These are phyloP conservation scores for Cladopsammia gracilis DNA, from an alignment of 64 coral and sea anemone species.

Conservation along the genomic window DNA sequence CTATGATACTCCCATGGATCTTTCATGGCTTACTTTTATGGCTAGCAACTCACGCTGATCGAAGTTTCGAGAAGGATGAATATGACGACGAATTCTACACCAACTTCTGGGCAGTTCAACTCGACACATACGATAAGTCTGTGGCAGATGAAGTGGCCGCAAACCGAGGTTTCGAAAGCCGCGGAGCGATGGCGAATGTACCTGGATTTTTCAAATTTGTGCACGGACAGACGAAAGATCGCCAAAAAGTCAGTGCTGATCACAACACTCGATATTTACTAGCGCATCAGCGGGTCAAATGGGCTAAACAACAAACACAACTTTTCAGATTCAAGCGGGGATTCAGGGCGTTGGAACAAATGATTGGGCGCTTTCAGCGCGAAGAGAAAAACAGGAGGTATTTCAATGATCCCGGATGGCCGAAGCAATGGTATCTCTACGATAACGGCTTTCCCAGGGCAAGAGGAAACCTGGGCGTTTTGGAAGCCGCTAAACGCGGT, in stretches of 20 bases:
- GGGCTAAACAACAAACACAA: slow-evolving; percentile 81
- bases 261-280: slow-evolving; percentile 39
- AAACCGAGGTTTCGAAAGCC: slow-evolving; percentile 74
- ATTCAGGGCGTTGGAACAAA: background rate
- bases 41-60: background rate
- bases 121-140: slow-evolving; percentile 69
- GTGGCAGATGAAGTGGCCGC: slow-evolving; percentile 78
- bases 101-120: slow-evolving; percentile 78
- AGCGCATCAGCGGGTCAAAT: slow-evolving; percentile 83
- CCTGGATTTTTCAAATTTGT: slow-evolving; percentile 80
- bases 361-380: background rate
- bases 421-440: slow-evolving; percentile 88
- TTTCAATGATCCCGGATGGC: slow-evolving; percentile 72
- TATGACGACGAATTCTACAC: slow-evolving; percentile 25
- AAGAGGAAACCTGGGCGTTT: slow-evolving; percentile 80
- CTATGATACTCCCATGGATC: background rate
- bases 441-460: slow-evolving; percentile 34
- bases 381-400: slow-evolving; percentile 18
- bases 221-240: slow-evolving; percentile 13
- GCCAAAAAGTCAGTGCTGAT: slow-evolving; percentile 48
- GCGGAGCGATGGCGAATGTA: slow-evolving; percentile 74
- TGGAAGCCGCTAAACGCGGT: slow-evolving; percentile 68
- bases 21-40: slow-evolving; percentile 2
- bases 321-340: slow-evolving; percentile 79
- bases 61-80: slow-evolving; percentile 22